Conservation (phyloP, 2,888 invertebrate genomes). For the Callyntrura guangdongensis region DNA sequence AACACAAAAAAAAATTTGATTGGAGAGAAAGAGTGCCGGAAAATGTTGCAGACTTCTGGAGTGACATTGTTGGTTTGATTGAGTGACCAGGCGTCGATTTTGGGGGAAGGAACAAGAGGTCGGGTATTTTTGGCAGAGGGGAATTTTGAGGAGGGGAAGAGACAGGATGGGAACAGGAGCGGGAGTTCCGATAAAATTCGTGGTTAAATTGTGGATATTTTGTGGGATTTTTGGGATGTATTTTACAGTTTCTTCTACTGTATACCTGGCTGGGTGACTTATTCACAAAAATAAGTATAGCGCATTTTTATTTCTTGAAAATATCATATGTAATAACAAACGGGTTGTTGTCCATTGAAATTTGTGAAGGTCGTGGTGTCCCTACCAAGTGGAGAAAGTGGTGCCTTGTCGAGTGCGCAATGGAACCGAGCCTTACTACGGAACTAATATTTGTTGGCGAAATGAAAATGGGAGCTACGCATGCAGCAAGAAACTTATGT, state of each 20-base stretch:
- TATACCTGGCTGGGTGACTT: slow-evolving; percentile 70
- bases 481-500: slow-evolving; percentile 83
- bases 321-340: no score
- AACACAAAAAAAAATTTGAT: background rate
- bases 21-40: background rate
- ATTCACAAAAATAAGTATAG: no score
- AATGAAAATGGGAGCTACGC: slow-evolving; percentile 79
- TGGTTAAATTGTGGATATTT: slow-evolving; percentile 15
- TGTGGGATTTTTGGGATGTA: slow-evolving; percentile 47
- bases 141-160: background rate
- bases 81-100: no score
- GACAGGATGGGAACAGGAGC: background rate
- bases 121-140: no score
- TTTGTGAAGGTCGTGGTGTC: slow-evolving; percentile 82
- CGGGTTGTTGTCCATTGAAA: background rate
- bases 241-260: slow-evolving; percentile 45
- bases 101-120: no score
- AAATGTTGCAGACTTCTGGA: no score
- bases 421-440: slow-evolving; percentile 83
- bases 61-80: background rate
- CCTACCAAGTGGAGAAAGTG: slow-evolving; percentile 80
- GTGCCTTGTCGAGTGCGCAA: slow-evolving; percentile 82
- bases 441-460: slow-evolving; percentile 83
- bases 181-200: slow-evolving; percentile 35
- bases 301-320: no score